Percentiles rank a stretch among this genome's conserved stretches.
Conservation (phyloP, 1,140 invertebrate species). For the Drosophila albomicans region DNA sequence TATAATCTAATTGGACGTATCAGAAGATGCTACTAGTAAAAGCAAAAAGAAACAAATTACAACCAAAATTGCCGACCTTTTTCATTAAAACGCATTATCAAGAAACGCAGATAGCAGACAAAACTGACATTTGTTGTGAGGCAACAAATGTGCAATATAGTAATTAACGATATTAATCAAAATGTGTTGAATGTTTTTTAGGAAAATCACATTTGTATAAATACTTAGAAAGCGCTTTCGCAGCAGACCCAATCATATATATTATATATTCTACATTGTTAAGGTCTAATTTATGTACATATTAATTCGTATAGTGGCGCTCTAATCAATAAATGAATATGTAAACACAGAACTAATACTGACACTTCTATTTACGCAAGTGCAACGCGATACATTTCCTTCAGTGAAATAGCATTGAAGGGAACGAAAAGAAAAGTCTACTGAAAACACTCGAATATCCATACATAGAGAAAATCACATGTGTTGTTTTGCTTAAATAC, state of each 20-base stretch:
- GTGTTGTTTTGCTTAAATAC: slow-evolving; percentile 1
- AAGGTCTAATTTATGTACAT: slow-evolving; percentile 12
- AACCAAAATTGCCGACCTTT: slow-evolving; percentile 22
- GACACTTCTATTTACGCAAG: not conserved
- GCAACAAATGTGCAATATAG: slow-evolving; percentile 12
- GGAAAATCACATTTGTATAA: slow-evolving; percentile 17
- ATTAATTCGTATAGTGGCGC: not conserved
- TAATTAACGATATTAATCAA: slow-evolving; percentile 2
- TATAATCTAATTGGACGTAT: slow-evolving; percentile 38
- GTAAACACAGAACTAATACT: slow-evolving; percentile 1
- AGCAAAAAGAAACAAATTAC: slow-evolving; percentile 9
- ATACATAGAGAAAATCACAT: not conserved
- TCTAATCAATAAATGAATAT: slow-evolving; percentile 12
- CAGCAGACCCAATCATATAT: slow-evolving; percentile 9
- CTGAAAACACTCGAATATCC: not conserved
- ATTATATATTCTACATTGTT: not conserved
- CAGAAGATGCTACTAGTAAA: slow-evolving; percentile 21
- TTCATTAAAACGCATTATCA: slow-evolving; percentile 11
- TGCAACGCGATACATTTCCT: no score
- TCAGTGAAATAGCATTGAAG: no score
- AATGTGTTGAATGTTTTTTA: slow-evolving; percentile 4
- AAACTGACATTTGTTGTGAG: slow-evolving; percentile 11
- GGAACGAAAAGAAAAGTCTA: not conserved
- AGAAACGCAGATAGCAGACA: not conserved
- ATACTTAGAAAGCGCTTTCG: slow-evolving; percentile 7